A percentile compares a stretch with the other conserved stretches of the same genome.
Evolutionary conservation across 2,113 vertebrate species (phyloP).

Genomic region (Bagarius yarrelli): DNA sequence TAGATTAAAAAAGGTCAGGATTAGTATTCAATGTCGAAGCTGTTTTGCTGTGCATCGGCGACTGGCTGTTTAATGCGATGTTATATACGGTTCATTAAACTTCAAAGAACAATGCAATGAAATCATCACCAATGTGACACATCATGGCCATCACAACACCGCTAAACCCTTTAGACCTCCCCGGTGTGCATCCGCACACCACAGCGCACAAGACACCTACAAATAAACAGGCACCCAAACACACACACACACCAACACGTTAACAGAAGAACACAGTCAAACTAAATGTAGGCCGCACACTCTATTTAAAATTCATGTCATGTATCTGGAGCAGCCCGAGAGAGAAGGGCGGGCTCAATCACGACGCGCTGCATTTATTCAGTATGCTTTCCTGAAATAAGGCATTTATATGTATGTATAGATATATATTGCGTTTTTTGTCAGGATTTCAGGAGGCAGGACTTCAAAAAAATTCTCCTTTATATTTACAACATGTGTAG

Average conservation of each 20-base stretch:
- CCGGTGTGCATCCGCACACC: constrained; percentile 8
- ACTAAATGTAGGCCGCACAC: background rate
- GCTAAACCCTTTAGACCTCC: background rate
- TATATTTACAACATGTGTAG: background rate
- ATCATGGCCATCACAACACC: background rate
- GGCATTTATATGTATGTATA: background rate
- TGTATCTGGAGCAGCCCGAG: constrained; percentile 13
- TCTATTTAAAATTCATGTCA: constrained; percentile 32
- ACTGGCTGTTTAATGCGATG: constrained; percentile 43
- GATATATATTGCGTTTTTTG: background rate
- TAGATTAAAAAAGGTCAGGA: constrained; percentile 39
- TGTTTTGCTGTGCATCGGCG: constrained; percentile 25
- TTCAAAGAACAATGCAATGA: constrained; percentile 43
- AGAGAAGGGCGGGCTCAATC: background rate
- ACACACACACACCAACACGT: background rate
- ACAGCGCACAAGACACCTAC: background rate
- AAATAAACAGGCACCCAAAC: background rate
- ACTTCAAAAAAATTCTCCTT: background rate
- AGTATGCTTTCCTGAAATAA: background rate
- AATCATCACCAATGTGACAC: constrained; percentile 28
- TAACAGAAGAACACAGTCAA: background rate
- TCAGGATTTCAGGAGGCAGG: no score
- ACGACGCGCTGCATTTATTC: background rate
- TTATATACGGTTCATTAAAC: constrained; percentile 49
- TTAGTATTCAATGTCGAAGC: constrained; percentile 35